Evolutionary conservation across 2,113 vertebrate genomes (phyloP).

Genomic region (Daboia siamensis): DNA sequence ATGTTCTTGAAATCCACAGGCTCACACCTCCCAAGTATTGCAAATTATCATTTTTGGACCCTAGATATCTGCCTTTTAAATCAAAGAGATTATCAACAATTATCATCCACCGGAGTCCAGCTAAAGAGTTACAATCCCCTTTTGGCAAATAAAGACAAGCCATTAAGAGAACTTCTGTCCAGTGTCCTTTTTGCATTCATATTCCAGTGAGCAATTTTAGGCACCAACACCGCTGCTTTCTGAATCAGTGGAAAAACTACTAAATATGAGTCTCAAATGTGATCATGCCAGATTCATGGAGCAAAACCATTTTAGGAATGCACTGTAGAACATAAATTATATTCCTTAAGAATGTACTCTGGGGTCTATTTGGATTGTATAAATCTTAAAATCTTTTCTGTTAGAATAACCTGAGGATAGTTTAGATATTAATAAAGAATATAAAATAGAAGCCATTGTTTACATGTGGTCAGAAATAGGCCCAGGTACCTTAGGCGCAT

Average conservation of each 20-base stretch:
- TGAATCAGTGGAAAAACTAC: background rate
- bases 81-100: background rate
- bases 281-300: background rate
- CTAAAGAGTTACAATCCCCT: background rate
- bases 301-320: background rate
- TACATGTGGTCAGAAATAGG: background rate
- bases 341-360: background rate
- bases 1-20: background rate
- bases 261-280: background rate
- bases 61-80: background rate
- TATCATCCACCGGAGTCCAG: background rate
- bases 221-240: background rate
- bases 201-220: background rate
- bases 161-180: background rate
- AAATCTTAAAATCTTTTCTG: background rate
- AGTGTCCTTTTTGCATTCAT: background rate
- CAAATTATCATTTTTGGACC: background rate
- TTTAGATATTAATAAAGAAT: background rate
- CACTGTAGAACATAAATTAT: background rate
- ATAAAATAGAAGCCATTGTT: background rate
- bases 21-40: background rate
- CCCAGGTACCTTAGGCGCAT: background rate
- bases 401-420: background rate
- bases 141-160: background rate
- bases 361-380: background rate